Percentiles rank a stretch among this genome's conserved stretches.
Conservation (phyloP, 2,888 invertebrate genomes). For the Tenthredo distinguenda region DNA sequence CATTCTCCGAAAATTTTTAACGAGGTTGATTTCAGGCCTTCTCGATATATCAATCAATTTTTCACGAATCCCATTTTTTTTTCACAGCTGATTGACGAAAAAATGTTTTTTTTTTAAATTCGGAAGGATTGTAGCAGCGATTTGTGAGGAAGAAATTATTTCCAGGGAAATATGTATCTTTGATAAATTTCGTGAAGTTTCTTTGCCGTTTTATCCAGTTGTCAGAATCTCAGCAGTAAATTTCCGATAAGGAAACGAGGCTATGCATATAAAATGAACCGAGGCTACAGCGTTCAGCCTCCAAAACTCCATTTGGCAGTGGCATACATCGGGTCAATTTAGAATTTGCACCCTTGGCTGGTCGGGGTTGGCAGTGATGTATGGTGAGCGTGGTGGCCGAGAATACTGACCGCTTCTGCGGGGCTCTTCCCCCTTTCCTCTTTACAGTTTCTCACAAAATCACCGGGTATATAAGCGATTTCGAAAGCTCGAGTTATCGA, state of each 20-base stretch:
- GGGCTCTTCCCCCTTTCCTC: not conserved
- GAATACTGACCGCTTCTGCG: slow-evolving; percentile 56
- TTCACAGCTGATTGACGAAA: too few relatives aligned
- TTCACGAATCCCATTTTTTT: too few relatives aligned
- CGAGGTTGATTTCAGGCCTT: too few relatives aligned
- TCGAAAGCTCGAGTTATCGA: not conserved
- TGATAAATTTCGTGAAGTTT: not conserved
- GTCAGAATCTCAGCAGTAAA: slow-evolving; percentile 61
- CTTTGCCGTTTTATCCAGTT: slow-evolving; percentile 37
- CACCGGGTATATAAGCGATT: not conserved
- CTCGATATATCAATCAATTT: too few relatives aligned
- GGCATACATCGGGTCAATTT: slow-evolving; percentile 70
- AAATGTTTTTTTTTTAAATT: too few relatives aligned
- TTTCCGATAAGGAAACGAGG: slow-evolving; percentile 76
- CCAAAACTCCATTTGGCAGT: slow-evolving; percentile 41
- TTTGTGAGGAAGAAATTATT: not conserved
- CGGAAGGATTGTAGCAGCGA: too few relatives aligned
- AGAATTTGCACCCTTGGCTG: slow-evolving; percentile 67
- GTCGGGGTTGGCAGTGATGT: slow-evolving; percentile 71
- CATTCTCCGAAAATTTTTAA: too few relatives aligned
- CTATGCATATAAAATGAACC: slow-evolving; percentile 76
- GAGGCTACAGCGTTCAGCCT: slow-evolving; percentile 60
- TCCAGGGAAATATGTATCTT: not conserved
- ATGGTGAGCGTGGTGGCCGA: slow-evolving; percentile 64
- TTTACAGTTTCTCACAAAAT: not conserved